These are phyloP conservation scores for Bucco capensis DNA, from an alignment of 2,113 vertebrate genomes.

Conservation along the genomic window DNA sequence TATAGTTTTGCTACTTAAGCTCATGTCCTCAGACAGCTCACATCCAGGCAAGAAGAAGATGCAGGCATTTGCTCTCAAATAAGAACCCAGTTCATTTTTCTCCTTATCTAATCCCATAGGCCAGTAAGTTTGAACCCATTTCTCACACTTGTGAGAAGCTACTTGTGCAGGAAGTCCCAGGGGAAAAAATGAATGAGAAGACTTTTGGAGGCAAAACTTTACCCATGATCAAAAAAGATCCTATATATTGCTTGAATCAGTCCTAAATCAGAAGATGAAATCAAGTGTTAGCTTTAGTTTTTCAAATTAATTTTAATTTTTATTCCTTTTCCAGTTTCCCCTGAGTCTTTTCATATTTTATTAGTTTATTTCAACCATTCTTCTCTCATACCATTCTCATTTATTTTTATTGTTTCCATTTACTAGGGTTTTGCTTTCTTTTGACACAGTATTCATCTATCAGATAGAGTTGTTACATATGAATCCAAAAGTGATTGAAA, in stretches of 20 bases:
- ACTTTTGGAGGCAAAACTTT: neutral
- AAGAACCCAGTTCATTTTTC: neutral
- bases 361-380: neutral
- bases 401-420: neutral
- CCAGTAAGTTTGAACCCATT: neutral
- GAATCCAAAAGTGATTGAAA: neutral
- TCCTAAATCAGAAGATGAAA: neutral
- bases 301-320: neutral
- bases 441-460: neutral
- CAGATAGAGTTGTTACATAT: neutral
- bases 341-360: neutral
- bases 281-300: neutral
- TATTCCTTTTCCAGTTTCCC: neutral
- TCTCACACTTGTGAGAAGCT: neutral
- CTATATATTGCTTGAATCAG: neutral
- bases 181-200: rapidly evolving
- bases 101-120: neutral
- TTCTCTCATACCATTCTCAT: neutral
- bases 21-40: slow-evolving; percentile 15
- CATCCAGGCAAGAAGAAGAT: neutral
- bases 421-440: neutral
- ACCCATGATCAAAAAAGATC: neutral
- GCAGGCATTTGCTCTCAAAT: neutral
- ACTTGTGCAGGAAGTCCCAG: neutral
- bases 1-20: slow-evolving; percentile 22